These are phyloP conservation scores for Patella depressa DNA, from an alignment of 2,888 invertebrate genomes.

Conservation along the genomic window DNA sequence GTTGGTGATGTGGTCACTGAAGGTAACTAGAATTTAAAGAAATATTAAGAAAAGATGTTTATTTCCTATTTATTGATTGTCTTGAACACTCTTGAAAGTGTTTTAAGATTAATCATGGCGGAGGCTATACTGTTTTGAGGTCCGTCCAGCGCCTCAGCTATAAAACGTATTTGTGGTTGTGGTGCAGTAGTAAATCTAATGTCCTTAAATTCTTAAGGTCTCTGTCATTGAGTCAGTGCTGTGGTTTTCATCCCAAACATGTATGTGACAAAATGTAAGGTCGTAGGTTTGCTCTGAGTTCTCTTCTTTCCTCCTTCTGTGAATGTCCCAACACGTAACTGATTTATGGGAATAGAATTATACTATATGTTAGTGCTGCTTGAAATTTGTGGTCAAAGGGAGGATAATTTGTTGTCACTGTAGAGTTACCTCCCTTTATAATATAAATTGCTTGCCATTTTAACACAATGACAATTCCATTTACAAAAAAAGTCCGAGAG, in stretches of 20 bases:
- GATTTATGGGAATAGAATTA: too few species aligned
- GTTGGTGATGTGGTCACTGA: conserved; percentile 70
- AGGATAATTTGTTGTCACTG: too few species aligned
- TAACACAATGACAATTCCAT: too few species aligned
- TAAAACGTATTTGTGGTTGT: background rate
- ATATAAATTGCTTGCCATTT: too few species aligned
- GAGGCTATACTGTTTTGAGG: too few species aligned
- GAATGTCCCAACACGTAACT: too few species aligned
- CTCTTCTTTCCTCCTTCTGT: background rate
- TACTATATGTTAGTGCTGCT: too few species aligned
- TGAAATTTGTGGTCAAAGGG: too few species aligned
- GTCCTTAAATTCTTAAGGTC: background rate
- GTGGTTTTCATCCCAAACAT: background rate
- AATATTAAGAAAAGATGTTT: background rate
- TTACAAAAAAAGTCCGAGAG: too few species aligned
- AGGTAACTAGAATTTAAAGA: conserved; percentile 52
- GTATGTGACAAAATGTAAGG: background rate
- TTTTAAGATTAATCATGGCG: too few species aligned
- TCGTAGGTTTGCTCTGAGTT: background rate
- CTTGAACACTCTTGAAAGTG: background rate
- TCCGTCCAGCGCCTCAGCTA: too few species aligned
- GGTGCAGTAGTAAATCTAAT: background rate
- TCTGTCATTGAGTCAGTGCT: background rate
- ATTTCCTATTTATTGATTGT: background rate
- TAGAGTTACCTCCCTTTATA: too few species aligned